phyloP scores from a whole-genome alignment of 2,113 vertebrate species.

The Pseudopodoces humilis region DNA sequence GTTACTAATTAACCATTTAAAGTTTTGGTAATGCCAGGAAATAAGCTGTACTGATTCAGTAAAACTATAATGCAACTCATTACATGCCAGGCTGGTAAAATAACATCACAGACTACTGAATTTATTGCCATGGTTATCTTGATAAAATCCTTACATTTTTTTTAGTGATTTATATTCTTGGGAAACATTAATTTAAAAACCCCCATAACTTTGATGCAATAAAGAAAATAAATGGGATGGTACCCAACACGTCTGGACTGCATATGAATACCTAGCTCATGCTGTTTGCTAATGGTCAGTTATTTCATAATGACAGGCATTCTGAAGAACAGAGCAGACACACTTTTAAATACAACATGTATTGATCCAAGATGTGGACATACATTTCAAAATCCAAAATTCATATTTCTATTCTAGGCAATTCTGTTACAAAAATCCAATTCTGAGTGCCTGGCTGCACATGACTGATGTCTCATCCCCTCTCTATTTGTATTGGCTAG shows the following conservation, averaged over 20 bases:
- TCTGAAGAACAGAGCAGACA: background rate
- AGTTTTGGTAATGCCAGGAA: background rate
- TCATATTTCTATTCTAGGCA: background rate
- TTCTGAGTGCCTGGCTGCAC: background rate
- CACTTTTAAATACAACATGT: background rate
- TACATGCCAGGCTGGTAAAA: background rate
- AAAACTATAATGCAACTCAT: background rate
- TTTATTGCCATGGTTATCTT: background rate
- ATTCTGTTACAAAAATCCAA: background rate
- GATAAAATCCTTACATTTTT: background rate
- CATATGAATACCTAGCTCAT: background rate
- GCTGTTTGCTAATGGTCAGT: background rate
- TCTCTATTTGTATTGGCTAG: constrained; percentile 20
- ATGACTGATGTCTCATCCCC: background rate
- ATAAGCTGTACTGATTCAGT: background rate
- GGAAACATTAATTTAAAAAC: background rate
- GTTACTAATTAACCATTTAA: background rate
- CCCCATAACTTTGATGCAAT: background rate
- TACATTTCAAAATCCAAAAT: background rate
- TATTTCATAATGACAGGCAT: background rate
- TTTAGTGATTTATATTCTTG: background rate
- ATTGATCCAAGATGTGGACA: background rate
- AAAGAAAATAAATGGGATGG: background rate
- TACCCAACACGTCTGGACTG: background rate
- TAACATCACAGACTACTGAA: background rate